These are phyloP conservation scores for Anagrus nilaparvatae DNA, from an alignment of 1,140 invertebrate species.

Conservation along the genomic window DNA sequence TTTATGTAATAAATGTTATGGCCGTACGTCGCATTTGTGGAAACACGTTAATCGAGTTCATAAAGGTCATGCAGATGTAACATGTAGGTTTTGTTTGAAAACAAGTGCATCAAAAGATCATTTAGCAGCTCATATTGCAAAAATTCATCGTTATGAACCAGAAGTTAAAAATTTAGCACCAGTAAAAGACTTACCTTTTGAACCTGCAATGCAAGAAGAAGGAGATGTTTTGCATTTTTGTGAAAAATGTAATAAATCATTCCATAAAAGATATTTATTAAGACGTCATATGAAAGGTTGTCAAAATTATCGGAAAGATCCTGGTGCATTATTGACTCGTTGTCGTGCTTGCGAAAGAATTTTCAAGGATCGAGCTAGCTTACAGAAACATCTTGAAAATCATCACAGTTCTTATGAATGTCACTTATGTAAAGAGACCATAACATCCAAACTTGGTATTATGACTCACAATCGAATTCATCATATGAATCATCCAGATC, in stretches of 20 bases:
- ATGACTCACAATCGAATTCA: slow-evolving; percentile 49
- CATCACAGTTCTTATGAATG: slow-evolving; percentile 46
- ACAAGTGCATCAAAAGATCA: slow-evolving; percentile 51
- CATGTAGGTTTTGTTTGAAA: slow-evolving; percentile 48
- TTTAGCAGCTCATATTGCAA: slow-evolving; percentile 47
- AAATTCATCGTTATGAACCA: slow-evolving; percentile 44
- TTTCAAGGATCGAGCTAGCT: slow-evolving; percentile 46
- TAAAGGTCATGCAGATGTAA: slow-evolving; percentile 50
- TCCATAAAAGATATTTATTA: slow-evolving; percentile 43
- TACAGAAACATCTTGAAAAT: slow-evolving; percentile 47
- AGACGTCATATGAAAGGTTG: slow-evolving; percentile 49
- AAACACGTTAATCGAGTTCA: slow-evolving; percentile 54
- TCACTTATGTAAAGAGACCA: slow-evolving; percentile 46
- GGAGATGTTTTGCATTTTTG: slow-evolving; percentile 44
- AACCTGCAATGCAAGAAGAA: slow-evolving; percentile 24
- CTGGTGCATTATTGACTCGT: slow-evolving; percentile 40
- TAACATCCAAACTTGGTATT: slow-evolving; percentile 46
- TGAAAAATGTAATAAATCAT: slow-evolving; percentile 45
- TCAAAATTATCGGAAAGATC: slow-evolving; percentile 44
- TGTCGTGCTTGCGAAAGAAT: slow-evolving; percentile 48
- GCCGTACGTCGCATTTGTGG: slow-evolving; percentile 51
- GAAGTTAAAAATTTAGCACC: too few species aligned
- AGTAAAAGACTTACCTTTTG: slow-evolving; percentile 15
- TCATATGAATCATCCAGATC: slow-evolving; percentile 46
- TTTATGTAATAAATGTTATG: slow-evolving; percentile 52